A percentile compares a stretch with the other conserved stretches of the same genome.
These are phyloP conservation scores for Hormiphora californensis DNA, from an alignment of 37 sponge, comb jelly and placozoan species.

Conservation along the genomic window DNA sequence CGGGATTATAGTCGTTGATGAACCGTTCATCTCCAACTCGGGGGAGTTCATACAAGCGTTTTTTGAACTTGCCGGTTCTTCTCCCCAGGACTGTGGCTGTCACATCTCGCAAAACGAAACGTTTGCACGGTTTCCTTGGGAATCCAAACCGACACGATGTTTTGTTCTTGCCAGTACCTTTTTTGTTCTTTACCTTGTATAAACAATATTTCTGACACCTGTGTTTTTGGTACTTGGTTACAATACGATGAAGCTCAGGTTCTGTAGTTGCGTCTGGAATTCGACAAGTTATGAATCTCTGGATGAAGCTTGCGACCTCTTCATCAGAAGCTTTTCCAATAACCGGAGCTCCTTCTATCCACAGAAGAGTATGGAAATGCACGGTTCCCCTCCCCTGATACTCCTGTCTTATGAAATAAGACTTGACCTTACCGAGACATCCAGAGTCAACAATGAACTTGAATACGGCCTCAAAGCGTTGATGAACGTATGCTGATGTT, in stretches of 20 bases:
- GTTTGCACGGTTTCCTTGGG: no score
- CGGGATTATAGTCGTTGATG: slow-evolving; percentile 10
- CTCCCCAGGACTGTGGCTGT: background rate
- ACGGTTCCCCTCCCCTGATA: background rate
- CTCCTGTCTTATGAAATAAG: background rate
- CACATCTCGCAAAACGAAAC: no score
- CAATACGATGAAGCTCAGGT: background rate
- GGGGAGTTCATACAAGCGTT: background rate
- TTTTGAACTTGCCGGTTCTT: background rate
- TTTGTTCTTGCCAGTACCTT: background rate
- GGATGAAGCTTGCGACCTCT: background rate
- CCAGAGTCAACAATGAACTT: background rate
- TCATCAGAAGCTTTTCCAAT: background rate
- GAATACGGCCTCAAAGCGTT: background rate
- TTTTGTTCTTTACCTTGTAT: background rate
- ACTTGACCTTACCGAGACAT: background rate
- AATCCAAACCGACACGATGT: background rate
- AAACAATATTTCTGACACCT: background rate
- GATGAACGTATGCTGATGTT: background rate
- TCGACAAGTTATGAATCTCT: background rate
- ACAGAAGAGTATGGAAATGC: background rate
- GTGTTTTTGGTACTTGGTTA: background rate
- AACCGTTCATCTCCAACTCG: background rate
- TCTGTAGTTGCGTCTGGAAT: background rate
- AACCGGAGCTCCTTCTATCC: background rate